Evolutionary conservation across 2,797 vertebrate species (phyloP).

Genomic region (Falco biarmicus): DNA sequence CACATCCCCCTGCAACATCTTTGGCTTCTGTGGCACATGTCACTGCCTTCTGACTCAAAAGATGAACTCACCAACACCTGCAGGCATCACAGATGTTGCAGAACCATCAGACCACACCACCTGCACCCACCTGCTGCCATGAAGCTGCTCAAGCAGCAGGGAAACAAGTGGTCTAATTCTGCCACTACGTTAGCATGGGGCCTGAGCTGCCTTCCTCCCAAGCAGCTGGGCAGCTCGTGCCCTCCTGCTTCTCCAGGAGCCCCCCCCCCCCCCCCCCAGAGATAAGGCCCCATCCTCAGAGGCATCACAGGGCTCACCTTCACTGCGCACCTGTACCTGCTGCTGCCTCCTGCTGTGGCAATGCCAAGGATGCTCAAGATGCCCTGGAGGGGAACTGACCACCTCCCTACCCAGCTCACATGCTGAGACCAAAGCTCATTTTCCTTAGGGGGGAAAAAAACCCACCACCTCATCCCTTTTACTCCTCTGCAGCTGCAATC

Average conservation of each 20-base stretch:
- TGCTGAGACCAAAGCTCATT: not conserved
- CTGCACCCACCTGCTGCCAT: not conserved
- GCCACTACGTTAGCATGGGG: rapidly evolving
- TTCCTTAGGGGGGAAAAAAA: not conserved
- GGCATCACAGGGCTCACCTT: not conserved
- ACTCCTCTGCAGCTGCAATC: not conserved
- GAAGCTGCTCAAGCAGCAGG: not conserved
- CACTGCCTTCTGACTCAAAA: no score
- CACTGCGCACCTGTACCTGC: not conserved
- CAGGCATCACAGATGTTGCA: not conserved
- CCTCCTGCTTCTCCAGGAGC: not conserved
- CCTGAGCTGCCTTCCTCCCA: rapidly evolving
- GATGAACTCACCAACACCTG: not conserved
- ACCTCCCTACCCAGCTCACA: rapidly evolving
- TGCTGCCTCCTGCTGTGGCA: rapidly evolving
- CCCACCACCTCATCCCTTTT: not conserved
- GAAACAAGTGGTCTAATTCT: not conserved
- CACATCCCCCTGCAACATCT: not conserved
- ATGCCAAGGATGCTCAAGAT: rapidly evolving
- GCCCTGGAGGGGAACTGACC: no score
- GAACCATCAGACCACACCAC: not conserved
- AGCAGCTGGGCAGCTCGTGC: rapidly evolving
- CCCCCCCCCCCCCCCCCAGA: not conserved
- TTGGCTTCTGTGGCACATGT: not conserved
- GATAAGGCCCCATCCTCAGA: not conserved